phyloP scores from a whole-genome alignment of 2,113 vertebrate genomes.

The Chascanopsetta lugubris region DNA sequence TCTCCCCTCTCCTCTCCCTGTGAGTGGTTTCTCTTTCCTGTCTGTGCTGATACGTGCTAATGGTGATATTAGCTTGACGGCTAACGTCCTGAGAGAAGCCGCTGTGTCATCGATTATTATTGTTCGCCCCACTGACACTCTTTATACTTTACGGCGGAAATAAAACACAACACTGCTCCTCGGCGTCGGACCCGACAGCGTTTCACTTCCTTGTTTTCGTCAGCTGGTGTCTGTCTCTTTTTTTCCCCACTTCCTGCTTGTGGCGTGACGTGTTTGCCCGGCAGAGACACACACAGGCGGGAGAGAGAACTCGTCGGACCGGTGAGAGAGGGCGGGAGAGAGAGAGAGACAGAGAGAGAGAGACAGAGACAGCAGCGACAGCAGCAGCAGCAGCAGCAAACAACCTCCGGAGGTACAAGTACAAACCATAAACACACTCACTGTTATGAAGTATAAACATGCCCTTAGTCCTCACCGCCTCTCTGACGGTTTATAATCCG shows the following conservation, averaged over 20 bases:
- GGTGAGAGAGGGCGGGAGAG: not conserved
- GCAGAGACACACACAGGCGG: conserved; percentile 55
- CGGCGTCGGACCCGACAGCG: not conserved
- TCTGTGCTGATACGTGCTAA: conserved; percentile 8
- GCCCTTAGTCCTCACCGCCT: too few relatives aligned
- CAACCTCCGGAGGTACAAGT: too few relatives aligned
- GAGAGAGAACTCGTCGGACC: conserved; percentile 30
- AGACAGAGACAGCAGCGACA: too few relatives aligned
- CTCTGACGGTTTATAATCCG: too few relatives aligned
- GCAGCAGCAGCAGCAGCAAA: too few relatives aligned
- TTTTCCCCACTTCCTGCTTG: conserved; percentile 51
- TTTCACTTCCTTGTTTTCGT: conserved; percentile 79
- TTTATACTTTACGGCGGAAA: conserved; percentile 34
- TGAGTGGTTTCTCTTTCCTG: not conserved
- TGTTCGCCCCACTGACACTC: conserved; percentile 1
- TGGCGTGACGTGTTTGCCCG: not conserved
- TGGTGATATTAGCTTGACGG: conserved; percentile 38
- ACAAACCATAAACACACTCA: too few relatives aligned
- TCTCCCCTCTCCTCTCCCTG: conserved; percentile 23
- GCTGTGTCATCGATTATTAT: conserved; percentile 2
- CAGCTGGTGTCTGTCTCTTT: not conserved
- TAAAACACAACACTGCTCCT: not conserved
- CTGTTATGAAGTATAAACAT: too few relatives aligned
- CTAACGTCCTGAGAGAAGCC: conserved; percentile 61
- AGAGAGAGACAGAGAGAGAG: too few relatives aligned